Conservation (phyloP, 2,797 vertebrate genomes). For the Chelonia mydas region DNA sequence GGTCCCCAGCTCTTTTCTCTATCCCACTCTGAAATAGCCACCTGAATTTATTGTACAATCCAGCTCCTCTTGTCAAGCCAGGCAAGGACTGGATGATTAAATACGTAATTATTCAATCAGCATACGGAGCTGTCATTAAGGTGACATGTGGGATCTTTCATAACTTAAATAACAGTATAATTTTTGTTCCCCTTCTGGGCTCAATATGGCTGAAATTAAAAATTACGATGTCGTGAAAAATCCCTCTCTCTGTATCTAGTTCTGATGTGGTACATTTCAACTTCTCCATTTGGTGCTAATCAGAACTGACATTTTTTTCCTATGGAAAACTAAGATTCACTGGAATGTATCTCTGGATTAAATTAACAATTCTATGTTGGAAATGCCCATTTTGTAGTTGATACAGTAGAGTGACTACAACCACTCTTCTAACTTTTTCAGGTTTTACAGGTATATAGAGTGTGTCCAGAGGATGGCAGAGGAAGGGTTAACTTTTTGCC, state of each 20-base stretch:
- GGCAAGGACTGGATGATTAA: neutral
- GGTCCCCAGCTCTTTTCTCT: neutral
- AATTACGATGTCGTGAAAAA: slow-evolving; percentile 9
- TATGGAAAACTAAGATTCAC: slow-evolving; percentile 33
- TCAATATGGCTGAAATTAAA: slow-evolving; percentile 43
- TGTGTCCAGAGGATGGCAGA: slow-evolving; percentile 22
- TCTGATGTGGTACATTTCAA: slow-evolving; percentile 25
- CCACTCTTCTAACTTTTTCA: slow-evolving; percentile 31
- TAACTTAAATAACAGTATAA: slow-evolving; percentile 13
- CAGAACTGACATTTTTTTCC: slow-evolving; percentile 45
- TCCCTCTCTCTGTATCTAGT: slow-evolving; percentile 2
- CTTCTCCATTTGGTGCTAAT: slow-evolving; percentile 1
- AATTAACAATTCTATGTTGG: neutral
- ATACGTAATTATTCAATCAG: neutral
- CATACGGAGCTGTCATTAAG: slow-evolving; percentile 22
- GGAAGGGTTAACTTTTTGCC: slow-evolving; percentile 27
- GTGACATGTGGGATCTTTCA: slow-evolving; percentile 40
- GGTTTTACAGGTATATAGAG: neutral
- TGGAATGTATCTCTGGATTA: neutral
- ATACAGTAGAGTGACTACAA: slow-evolving; percentile 3
- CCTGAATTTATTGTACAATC: slow-evolving; percentile 14
- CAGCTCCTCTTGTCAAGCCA: slow-evolving; percentile 37
- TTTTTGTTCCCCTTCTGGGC: slow-evolving; percentile 31
- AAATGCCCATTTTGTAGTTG: slow-evolving; percentile 40
- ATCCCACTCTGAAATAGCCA: slow-evolving; percentile 42